Base-by-base conservation (phyloP, 2,797 vertebrate species). In the Tauraco hartlaubi region DNA sequence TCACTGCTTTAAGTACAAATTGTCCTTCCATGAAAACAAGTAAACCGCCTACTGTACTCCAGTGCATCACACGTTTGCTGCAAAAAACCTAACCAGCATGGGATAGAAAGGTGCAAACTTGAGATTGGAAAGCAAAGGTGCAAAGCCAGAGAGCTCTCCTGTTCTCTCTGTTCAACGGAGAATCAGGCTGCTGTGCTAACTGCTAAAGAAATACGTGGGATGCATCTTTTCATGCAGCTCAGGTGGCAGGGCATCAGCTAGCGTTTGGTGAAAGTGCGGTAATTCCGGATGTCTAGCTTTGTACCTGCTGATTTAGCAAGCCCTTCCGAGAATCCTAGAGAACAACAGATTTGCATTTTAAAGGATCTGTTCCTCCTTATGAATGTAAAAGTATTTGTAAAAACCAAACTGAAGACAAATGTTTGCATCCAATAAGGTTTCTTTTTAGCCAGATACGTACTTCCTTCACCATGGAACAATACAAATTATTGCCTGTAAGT, bases 1-100 rank as follows among this genome's bases (percentile, higher is more conserved):
- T 97, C 95, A 89, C 92, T 97, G 82, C 95, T 98, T 97, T 94
- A 96, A 97, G 96, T 90, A 97, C 95, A 96, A 97, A 96, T 92
- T 96, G 94, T 97, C 95, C 96, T 98, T 97, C 96, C 94, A 67
- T 59, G 91, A 96, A 96, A 97, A 97, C 96, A 96, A 96, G 96
- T 87, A 93, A 96, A 96, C 95, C 92, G 95, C 96, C 94, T 89
- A 90, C 85, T 92, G 71, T 91, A 95, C 85, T 94, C 44, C 56
- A 94, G 94, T 52, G 92, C 91, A 85, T 91, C 44, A 23, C 68
- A 93, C 58, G 79, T 62, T 75, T 81, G 80, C 89, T 88, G 92
- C 85, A 91, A 90, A 94, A 96, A 95, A 78, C 48, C 95, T 80
- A 81, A 64, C 49, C 80, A 88, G 83, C 89, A 81, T 19, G 66